Evolutionary conservation across 2,113 vertebrate genomes (phyloP), one percentile per base, ranked within the genome.

Genomic region (Podilymbus podiceps): DNA sequence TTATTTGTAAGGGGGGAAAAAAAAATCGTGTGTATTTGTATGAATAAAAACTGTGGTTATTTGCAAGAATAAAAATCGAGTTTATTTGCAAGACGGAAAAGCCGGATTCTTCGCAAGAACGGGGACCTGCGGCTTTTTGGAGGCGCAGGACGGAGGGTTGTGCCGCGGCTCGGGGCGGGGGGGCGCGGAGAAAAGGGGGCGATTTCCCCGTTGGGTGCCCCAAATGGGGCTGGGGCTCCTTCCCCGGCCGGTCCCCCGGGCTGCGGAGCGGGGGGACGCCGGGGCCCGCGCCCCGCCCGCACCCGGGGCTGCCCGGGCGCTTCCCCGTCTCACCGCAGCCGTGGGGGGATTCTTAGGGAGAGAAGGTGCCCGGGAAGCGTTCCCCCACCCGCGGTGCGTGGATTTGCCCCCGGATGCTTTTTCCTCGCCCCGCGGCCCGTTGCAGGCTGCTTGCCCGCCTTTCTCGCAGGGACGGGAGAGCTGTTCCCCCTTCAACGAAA

Each of bases 191-290:
- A 87, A 95, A 96, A 97, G 27, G 80, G 88, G 95, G 83, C 88
- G 85, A 91, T 82, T 87, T 93, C 68, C 93, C 60, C 53, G 14
- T 62, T 35, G 89, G 95, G 93, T 90, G 66, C 35, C 87, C 93
- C 90, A 87, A 96, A 94, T 83, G 59, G 90, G 85, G 27, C 44
- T 89, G 95, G 96, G 96, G 95, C 75, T 95, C 96, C 81, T 95
- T 94, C 92, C 91, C 73, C 88, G 90, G 94, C 85, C 60, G 96
- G 89, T 52, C 68, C 90, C 30, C 7, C 71, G 15, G 89, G 89
- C 74, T 80, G 83, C 59, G 76, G 72, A 94, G 94, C 77, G 58
- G 88, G 66, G 66, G 53, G 12, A 5, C 28, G 7, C 47, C 11
- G 50, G 53, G 95, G 83, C 62, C 90, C 87, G 64, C 94, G 59